Conservation (phyloP, 30 jellyfish, hydroid and myxozoan genomes). For the Aurelia sp. region DNA sequence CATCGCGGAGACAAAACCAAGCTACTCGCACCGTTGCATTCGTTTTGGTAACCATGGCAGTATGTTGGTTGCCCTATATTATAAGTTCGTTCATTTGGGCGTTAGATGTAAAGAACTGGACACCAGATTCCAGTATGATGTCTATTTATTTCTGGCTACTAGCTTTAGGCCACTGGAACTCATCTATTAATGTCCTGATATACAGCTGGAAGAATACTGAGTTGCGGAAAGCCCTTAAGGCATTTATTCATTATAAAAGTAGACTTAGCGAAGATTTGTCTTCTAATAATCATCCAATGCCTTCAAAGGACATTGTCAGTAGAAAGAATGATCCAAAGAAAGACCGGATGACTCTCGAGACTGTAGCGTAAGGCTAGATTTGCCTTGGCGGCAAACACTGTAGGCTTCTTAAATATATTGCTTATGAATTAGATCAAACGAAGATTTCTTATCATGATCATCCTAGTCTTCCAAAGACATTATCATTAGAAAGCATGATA, state of each 20-base stretch:
- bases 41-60: slow-evolving; percentile 67
- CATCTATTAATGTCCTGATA: slow-evolving; percentile 79
- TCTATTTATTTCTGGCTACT: slow-evolving; percentile 61
- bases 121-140: slow-evolving; percentile 19
- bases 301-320: neutral
- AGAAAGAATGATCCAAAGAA: too few relatives aligned
- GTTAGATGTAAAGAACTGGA: slow-evolving; percentile 8
- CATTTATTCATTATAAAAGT: slow-evolving; percentile 17
- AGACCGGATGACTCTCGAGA: too few relatives aligned
- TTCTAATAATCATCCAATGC: neutral
- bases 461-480: neutral
- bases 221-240: slow-evolving; percentile 64
- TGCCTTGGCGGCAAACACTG: neutral
- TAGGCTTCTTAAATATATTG: too few relatives aligned
- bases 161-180: slow-evolving; percentile 82
- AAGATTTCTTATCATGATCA: slow-evolving; percentile 17
- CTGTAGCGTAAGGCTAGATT: too few relatives aligned
- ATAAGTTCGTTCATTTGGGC: slow-evolving; percentile 50
- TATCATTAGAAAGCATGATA: too few relatives aligned
- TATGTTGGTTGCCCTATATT: slow-evolving; percentile 87
- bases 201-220: slow-evolving; percentile 88
- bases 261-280: slow-evolving; percentile 1
- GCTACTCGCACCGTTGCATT: slow-evolving; percentile 84
- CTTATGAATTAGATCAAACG: neutral
- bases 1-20: slow-evolving; percentile 69